Evolutionary conservation across 2,797 vertebrate genomes (phyloP).

Genomic region (Rhincodon typus): DNA sequence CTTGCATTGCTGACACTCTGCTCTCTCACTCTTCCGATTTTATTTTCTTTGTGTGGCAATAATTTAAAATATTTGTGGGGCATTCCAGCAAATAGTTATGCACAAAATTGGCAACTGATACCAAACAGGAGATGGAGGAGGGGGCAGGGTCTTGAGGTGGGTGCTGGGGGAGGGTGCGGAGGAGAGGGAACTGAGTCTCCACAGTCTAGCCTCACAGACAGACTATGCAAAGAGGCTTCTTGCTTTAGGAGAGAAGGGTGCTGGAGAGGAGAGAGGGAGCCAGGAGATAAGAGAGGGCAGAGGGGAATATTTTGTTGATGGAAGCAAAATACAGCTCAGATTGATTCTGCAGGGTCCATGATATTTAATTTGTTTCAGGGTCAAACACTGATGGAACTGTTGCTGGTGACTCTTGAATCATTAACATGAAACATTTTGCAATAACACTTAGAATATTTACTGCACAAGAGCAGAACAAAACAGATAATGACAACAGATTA

Average conservation of each 20-base stretch:
- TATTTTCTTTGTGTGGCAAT: conserved; percentile 41
- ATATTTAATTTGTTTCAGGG: conserved; percentile 48
- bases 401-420: not conserved
- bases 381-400: not conserved
- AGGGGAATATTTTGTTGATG: conserved; percentile 54
- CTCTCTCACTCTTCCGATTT: conserved; percentile 17
- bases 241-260: not conserved
- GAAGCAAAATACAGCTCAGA: conserved; percentile 50
- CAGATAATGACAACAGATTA: no score
- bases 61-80: no score
- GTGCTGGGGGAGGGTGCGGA: not conserved
- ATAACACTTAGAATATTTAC: not conserved
- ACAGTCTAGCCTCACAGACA: conserved; percentile 2
- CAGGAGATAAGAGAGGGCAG: conserved; percentile 54
- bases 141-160: not conserved
- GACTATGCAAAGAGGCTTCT: conserved; percentile 6
- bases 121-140: not conserved
- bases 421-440: conserved; percentile 15
- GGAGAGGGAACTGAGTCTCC: not conserved
- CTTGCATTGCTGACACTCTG: not conserved
- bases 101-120: conserved; percentile 36
- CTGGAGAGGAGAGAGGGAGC: conserved; percentile 42
- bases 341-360: conserved; percentile 41
- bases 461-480: not conserved
- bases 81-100: no score